Percentiles rank a stretch among this genome's conserved stretches.
phyloP scores from a whole-genome alignment of 2,113 vertebrate species.

The Megaleporinus macrocephalus region DNA sequence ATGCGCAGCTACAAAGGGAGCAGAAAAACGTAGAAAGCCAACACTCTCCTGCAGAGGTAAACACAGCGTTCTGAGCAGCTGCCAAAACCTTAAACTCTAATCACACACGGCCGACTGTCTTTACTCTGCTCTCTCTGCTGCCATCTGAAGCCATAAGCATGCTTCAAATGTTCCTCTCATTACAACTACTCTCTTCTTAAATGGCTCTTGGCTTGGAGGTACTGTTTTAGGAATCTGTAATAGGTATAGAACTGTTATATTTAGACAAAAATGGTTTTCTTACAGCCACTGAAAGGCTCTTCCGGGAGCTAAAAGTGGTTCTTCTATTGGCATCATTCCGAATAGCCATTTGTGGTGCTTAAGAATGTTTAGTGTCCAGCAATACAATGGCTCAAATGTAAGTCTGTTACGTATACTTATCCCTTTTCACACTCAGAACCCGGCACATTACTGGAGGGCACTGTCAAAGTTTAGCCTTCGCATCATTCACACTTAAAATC shows the following conservation, averaged over 20 bases:
- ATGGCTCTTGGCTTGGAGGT: not conserved
- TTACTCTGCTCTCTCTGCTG: constrained; percentile 48
- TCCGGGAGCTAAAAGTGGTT: no score
- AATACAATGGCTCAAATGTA: no score
- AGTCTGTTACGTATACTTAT: no score
- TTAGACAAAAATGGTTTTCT: no score
- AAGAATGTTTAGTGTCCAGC: no score
- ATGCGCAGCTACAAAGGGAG: constrained; percentile 53
- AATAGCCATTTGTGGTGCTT: no score
- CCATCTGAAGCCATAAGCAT: no score
- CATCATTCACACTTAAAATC: not conserved
- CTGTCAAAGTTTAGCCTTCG: not conserved
- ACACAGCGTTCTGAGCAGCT: constrained; percentile 57
- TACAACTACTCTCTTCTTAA: not conserved
- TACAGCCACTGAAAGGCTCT: no score
- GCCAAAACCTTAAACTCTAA: constrained; percentile 70
- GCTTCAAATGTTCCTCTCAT: no score
- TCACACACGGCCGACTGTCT: constrained; percentile 54
- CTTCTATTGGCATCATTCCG: no score
- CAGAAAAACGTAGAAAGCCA: constrained; percentile 62
- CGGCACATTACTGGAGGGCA: no score
- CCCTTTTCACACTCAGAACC: no score
- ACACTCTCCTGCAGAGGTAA: constrained; percentile 60
- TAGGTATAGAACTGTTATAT: not conserved
- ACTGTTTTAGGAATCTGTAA: not conserved